A percentile compares a stretch with the other conserved stretches of the same genome.
Evolutionary conservation across 2,888 invertebrate genomes (phyloP).

Genomic region (Cepaea hortensis): DNA sequence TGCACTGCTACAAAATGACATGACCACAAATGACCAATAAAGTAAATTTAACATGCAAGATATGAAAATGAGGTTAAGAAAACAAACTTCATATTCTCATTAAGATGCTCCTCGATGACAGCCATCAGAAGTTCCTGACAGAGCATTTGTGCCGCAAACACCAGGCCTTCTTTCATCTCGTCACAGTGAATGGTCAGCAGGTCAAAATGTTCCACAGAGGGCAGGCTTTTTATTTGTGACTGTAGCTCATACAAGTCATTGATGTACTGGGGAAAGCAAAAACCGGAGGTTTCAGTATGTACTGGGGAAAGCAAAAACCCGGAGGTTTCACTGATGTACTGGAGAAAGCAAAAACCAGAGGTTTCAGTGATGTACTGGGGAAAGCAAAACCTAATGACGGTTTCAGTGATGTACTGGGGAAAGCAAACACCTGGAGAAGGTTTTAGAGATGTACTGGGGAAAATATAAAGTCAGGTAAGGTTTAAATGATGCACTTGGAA

Average conservation of each 20-base stretch:
- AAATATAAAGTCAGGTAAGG: too few species aligned
- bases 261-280: constrained; percentile 66
- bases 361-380: constrained; percentile 66
- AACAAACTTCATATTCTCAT: constrained; percentile 70
- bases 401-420: too few species aligned
- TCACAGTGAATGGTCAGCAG: constrained; percentile 75
- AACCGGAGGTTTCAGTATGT: not conserved
- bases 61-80: too few species aligned
- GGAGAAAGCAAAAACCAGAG: constrained; percentile 6
- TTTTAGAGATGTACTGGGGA: too few species aligned
- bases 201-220: constrained; percentile 74
- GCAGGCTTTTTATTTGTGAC: constrained; percentile 72
- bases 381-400: not conserved
- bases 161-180: constrained; percentile 75
- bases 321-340: constrained; percentile 71
- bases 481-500: too few species aligned
- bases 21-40: not conserved
- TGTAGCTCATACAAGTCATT: constrained; percentile 70
- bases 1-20: constrained; percentile 4
- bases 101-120: constrained; percentile 74
- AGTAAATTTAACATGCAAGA: not conserved
- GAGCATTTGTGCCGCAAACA: constrained; percentile 70
- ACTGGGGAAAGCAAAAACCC: not conserved
- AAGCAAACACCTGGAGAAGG: too few species aligned
- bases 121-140: constrained; percentile 71